Evolutionary conservation across 2,888 invertebrate genomes (phyloP), one percentile per base, ranked within the genome.

Genomic region (Hydrotaea diabolus): DNA sequence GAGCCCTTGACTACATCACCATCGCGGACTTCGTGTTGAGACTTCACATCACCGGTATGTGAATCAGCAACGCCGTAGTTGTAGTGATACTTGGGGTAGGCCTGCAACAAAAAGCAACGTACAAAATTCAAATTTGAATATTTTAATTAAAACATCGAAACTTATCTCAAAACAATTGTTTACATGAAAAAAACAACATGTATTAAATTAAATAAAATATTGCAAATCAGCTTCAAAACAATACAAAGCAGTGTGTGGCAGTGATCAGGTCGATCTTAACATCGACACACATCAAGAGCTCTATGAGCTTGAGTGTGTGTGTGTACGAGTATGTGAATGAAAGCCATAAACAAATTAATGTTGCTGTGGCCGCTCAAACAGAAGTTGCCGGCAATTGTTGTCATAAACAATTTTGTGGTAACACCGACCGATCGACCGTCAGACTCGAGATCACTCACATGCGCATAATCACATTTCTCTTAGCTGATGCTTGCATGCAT

Each of bases 1-100:
- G 92, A 92, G 87, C 92, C 93, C 90, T 92, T 92, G 69, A 92
- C 92, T 64, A 92, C 92, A 90, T 92, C 92, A 78, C 92, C 92
- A 84, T 92, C 92, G 84, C 92, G 92, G 74, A 92, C 92, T 89
- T 92, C 92, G 82, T 92, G 92, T 89, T 92, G 92, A 5, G 92
- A 92, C 88, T 92, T 92, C 53, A 92, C 92, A 88, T 92, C 92
- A 21, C 92, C 92, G 81, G 92, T 92, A 86, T 91, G 91, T 69
- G 91, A 89, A 86, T 92, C 92, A 82, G 92, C 90, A 49, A 92
- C 92, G 83, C 92, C 92, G 78, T 92, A 92, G 88, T 92, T 92
- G 91, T 92, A 92, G 85, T 92, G 91, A 87, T 92, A 92, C 89
- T 92, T 91, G 87, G 92, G 92, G 66, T 92, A 90, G 71, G 92